Evolutionary conservation across 2,113 vertebrate species (phyloP), one percentile per base, ranked within the genome.

Genomic region (Pachypanchax playfairii): DNA sequence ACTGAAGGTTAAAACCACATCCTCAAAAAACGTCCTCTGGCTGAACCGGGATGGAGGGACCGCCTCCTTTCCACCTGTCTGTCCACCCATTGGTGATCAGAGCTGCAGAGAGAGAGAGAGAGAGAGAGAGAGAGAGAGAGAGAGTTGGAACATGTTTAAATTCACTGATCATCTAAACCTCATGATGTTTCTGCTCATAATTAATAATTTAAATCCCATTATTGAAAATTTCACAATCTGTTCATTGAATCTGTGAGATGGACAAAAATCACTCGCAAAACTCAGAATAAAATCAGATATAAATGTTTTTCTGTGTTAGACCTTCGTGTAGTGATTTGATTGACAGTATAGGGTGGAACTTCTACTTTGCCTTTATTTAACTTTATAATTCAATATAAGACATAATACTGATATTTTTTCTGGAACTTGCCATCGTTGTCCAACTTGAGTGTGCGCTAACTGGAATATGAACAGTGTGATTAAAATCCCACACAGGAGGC

Each of bases 1-100:
- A 14, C 29, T 88, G 4, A 90, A 90, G 48, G 88, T 90, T 56
- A 85, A 7, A 0, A 86, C 48, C 43, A 90, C 17, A 1, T 90
- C 87, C 6, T 90, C 84, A 65, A 87, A 33, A 55, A 90, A 64
- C 0, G 77, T 79, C 72, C 25, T 81, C 48, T 79, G 70, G 47
- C 25, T 74, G 65, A 67, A 15, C 25, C 18, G 70, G 26, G 83
- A 24, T 0, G 82, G 24, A 38, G 77, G 46, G 26, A 2, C 63
- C 24, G 5, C 43, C 31, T 51, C 83, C 24, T 49, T 0, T 8
- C 58, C 4, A 17, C 43, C 71, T 21, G 54, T n/a, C 46, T 85
- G 79, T 44, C 73, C 56, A 54, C 74, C 79, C 88, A 88, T 90
- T 65, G 58, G 36, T 53, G 59, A 58, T 24, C 11, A 21, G 33